These are phyloP conservation scores for Eudasyphora cyanicolor DNA, from an alignment of 2,888 invertebrate genomes.

Conservation along the genomic window DNA sequence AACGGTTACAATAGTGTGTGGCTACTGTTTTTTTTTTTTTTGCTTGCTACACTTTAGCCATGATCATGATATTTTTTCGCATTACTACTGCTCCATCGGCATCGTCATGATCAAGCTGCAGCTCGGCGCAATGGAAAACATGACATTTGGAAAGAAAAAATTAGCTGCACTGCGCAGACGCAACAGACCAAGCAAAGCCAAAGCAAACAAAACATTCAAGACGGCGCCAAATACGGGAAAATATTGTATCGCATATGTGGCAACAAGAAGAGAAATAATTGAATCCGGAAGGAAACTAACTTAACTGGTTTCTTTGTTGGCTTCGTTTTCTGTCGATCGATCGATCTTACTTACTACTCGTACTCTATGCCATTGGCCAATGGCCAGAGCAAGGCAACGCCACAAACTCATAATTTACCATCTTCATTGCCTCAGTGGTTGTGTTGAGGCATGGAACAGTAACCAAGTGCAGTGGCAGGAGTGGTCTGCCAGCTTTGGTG, in stretches of 20 bases:
- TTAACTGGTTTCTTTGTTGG: slow-evolving; percentile 72
- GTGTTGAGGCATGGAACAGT: too few species aligned
- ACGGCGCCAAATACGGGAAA: slow-evolving; percentile 65
- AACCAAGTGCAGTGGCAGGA: too few species aligned
- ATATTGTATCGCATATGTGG: slow-evolving; percentile 47
- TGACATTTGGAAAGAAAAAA: neutral
- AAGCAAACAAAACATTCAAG: slow-evolving; percentile 47
- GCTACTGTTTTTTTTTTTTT: slow-evolving; percentile 9
- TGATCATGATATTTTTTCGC: slow-evolving; percentile 55
- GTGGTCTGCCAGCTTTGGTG: too few species aligned
- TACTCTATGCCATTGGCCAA: neutral
- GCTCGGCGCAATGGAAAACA: neutral
- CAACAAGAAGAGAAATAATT: slow-evolving; percentile 73
- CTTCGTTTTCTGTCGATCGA: neutral
- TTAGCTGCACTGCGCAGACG: neutral
- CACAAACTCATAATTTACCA: slow-evolving; percentile 11
- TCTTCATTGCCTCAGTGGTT: neutral
- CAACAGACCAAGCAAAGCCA: neutral
- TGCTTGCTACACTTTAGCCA: slow-evolving; percentile 44
- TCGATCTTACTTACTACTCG: slow-evolving; percentile 19
- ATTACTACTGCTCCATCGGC: neutral
- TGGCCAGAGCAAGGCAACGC: neutral
- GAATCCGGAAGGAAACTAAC: slow-evolving; percentile 80
- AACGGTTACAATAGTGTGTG: slow-evolving; percentile 10
- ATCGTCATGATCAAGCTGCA: too few species aligned